Evolutionary conservation across 2,797 vertebrate genomes (phyloP), one percentile per base, ranked within the genome.

Genomic region (Danio aesculapii): DNA sequence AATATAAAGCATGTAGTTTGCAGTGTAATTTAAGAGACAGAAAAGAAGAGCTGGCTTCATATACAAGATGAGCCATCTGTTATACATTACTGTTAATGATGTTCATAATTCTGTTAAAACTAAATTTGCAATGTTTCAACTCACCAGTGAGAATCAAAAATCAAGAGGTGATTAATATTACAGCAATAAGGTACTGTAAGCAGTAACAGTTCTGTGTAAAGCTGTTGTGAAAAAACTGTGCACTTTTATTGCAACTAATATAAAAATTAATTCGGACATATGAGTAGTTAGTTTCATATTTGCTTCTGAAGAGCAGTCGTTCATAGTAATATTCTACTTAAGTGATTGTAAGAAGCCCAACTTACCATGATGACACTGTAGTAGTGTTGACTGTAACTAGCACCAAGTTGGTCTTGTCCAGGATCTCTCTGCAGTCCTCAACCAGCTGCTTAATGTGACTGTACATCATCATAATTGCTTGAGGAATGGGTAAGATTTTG

Each of bases 341-440:
- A 30, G 3, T 30, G 30, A 30, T 30, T 30, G 6, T 7, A 59
- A 73, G 41, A 30, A 78, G 30, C 30, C 30, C 8, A 75, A 79
- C 82, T 80, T 50, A 80, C 77, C 82, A 80, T 13, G 72, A 80
- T 10, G 71, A 84, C 47, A 84, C 77, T 76, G 77, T 83, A 21
- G 77, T 75, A 58, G 70, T 72, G 59, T 84, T 83, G 2, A 80
- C 71, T 2, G 55, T 84, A 10, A 83, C 77, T 8, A 80, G 64
- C 6, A 81, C 72, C 21, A 81, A 14, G 77, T 81, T 41, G 43
- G 39, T 84, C n/a, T 10, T 11, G 12, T 79, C 59, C n/a, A 58
- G 10, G 4, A 81, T 16, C 2, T 53, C 73, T 52, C 17, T 39
- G 78, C 59, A 47, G 52, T 81, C 83, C 46, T 84, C 78, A 71